Evolutionary conservation across 2,888 invertebrate species (phyloP).

Genomic region (Aproaerema taeniolella): DNA sequence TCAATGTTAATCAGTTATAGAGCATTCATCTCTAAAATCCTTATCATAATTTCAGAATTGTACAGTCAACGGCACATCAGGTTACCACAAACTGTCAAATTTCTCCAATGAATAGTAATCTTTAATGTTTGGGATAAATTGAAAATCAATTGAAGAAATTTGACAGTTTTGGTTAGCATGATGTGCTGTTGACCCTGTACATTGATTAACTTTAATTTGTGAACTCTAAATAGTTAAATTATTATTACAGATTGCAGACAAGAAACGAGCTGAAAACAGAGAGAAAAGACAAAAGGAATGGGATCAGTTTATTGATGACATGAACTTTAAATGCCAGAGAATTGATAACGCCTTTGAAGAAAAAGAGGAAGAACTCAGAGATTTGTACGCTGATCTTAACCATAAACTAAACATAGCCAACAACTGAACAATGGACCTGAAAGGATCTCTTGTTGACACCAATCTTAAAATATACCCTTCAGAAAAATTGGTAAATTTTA

Average conservation of each 20-base stretch:
- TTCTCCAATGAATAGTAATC: too few species aligned
- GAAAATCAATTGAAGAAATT: too few species aligned
- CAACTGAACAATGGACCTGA: constrained; percentile 67
- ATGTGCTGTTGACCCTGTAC: too few species aligned
- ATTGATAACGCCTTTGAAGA: constrained; percentile 87
- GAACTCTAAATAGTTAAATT: too few species aligned
- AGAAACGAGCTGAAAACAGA: constrained; percentile 42
- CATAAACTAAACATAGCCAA: constrained; percentile 81
- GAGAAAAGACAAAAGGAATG: constrained; percentile 76
- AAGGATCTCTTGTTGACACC: constrained; percentile 79
- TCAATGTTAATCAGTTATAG: too few species aligned
- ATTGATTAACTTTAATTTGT: too few species aligned
- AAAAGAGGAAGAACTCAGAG: constrained; percentile 86
- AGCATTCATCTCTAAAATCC: too few species aligned
- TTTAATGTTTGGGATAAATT: too few species aligned
- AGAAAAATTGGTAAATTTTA: constrained; percentile 71
- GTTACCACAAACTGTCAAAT: too few species aligned
- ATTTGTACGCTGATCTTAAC: constrained; percentile 86
- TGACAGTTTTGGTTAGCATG: too few species aligned
- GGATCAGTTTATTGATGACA: constrained; percentile 86
- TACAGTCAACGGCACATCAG: too few species aligned
- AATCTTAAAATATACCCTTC: constrained; percentile 81
- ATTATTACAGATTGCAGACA: constrained; percentile 41
- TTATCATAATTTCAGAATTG: too few species aligned
- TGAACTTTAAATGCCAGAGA: constrained; percentile 84